Base-by-base conservation (phyloP, 1,140 invertebrate genomes). In the Drosophila insularis region DNA sequence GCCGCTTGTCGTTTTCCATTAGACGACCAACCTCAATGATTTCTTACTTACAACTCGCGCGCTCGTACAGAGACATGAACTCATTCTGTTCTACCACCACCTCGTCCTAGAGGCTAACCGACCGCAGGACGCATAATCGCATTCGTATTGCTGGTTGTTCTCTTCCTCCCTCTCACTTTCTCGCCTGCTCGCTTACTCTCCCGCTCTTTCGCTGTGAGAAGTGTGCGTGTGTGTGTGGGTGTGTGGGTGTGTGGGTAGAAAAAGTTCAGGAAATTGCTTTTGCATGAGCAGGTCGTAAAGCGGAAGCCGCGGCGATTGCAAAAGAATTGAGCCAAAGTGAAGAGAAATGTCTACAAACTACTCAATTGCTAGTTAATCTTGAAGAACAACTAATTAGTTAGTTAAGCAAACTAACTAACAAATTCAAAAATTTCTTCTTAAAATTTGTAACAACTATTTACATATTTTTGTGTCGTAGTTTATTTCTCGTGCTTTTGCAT, bases 261-360 rank as follows among this genome's bases (percentile, higher is more conserved):
- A 82, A 80, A 82, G 76, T 84, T 77, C 84, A 87, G 84, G 84
- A 87, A 87, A 87, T 87, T 87, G 84, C 84, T 87, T 87, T 87
- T 87, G 84, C 84, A 84, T 89, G 84, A 89, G 70, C 71, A 37
- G 68, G 69, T 72, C 79, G 64, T 70, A 76, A 68, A 80, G 69
- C 72, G 82, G 84, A 87, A 86, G 84, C 80, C 79, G 71, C 62
- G 75, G 71, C 82, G 67, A 89, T 82, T 87, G 82, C 75, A 53
- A 87, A 81, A 73, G 70, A 78, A 75, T 75, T 78, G 80, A 54
- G 63, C 63, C 19, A 40, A 63, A 55, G 39, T 50, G 59, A 54
- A 37, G 60, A 72, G 68, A 67, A 53, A 65, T 68, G 67, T 66
- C 50, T 67, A 64, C 43, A 50, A 50, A 50, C 43, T 21, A 50